Percentiles rank a stretch among this genome's conserved stretches.
Conservation (phyloP, 2,113 vertebrate genomes). For the Carettochelys insculpta region DNA sequence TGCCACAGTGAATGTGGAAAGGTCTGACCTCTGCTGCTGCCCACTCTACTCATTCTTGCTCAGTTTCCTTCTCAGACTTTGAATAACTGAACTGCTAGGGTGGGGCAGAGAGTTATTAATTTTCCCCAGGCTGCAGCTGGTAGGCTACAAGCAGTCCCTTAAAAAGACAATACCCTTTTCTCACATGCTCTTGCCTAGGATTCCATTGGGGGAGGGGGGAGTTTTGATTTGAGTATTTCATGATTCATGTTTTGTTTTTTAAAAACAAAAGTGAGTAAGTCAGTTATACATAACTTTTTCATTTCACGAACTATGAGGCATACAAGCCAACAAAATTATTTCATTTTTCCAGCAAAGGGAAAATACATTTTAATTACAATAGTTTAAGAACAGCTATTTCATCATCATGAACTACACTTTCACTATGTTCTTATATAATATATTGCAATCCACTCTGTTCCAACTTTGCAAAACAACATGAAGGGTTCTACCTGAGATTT, state of each 20-base stretch:
- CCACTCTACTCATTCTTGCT: not conserved
- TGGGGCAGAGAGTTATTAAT: not conserved
- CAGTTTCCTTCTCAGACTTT: not conserved
- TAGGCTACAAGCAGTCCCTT: not conserved
- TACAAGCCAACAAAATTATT: not conserved
- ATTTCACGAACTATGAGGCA: not conserved
- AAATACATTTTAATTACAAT: not conserved
- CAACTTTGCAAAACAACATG: not conserved
- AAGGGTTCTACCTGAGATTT: not conserved
- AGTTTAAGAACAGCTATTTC: not conserved
- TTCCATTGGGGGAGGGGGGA: not conserved
- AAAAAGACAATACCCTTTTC: not conserved
- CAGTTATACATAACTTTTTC: not conserved
- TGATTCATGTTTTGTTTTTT: not conserved
- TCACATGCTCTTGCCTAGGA: not conserved
- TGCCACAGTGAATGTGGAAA: not conserved
- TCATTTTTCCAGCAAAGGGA: not conserved
- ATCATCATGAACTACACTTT: not conserved
- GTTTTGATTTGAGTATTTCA: not conserved
- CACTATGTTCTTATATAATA: not conserved
- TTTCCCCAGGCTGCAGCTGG: not conserved
- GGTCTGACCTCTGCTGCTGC: not conserved
- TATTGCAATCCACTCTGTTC: not conserved
- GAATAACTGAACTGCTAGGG: not conserved
- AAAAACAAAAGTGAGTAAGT: not conserved